These are phyloP conservation scores for Paracentrotus lividus DNA, from an alignment of 53 echinoderm and acorn worm species.

Conservation along the genomic window DNA sequence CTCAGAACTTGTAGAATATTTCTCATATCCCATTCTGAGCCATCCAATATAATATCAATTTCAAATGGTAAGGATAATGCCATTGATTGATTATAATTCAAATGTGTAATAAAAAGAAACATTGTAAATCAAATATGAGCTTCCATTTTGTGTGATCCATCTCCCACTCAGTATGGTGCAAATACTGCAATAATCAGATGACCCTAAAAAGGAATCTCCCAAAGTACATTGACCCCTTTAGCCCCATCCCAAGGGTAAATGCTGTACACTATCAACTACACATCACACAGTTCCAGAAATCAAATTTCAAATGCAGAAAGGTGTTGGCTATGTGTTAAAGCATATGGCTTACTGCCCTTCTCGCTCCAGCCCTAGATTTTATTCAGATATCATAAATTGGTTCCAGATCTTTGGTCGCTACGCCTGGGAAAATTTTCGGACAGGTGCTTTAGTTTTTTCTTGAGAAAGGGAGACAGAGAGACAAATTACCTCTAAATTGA, in stretches of 20 bases:
- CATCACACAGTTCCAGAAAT: not conserved
- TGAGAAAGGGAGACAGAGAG: conserved; percentile 12
- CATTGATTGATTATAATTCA: not conserved
- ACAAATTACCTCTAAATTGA: conserved; percentile 57
- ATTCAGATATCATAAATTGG: conserved; percentile 22
- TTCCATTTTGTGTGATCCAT: not conserved
- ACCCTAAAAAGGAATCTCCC: not conserved
- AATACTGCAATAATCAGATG: not conserved
- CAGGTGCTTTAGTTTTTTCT: conserved; percentile 47
- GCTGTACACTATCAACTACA: not conserved
- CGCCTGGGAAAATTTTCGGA: conserved; percentile 14
- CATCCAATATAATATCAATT: too few relatives aligned
- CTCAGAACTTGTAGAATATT: too few relatives aligned
- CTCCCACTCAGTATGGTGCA: conserved; percentile 12
- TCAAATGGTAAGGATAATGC: not conserved
- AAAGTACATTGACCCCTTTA: conserved; percentile 13
- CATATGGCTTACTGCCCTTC: not conserved
- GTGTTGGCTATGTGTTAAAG: not conserved
- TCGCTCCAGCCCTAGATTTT: conserved; percentile 7
- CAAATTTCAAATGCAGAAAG: not conserved
- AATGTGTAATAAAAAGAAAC: not conserved
- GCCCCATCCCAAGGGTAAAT: not conserved
- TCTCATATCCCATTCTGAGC: too few relatives aligned
- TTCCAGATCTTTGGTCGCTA: not conserved
- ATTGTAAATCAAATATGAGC: not conserved